Conservation (phyloP, 2,797 vertebrate genomes). For the Oceanodroma leucorhoa region DNA sequence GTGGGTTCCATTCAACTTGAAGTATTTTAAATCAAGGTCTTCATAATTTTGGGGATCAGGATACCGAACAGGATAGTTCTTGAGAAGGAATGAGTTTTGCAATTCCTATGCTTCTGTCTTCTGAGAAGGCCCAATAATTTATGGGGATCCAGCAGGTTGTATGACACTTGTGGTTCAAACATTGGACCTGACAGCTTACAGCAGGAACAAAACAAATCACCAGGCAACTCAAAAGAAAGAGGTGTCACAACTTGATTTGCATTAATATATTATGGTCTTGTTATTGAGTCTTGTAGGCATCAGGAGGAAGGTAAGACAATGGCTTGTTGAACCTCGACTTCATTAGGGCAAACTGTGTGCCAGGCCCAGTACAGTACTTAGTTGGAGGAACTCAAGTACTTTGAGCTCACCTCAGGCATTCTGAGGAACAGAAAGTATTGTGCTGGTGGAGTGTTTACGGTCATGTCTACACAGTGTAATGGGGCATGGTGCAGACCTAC, state of each 20-base stretch:
- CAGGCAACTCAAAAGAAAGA: neutral
- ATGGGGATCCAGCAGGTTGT: neutral
- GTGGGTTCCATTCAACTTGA: neutral
- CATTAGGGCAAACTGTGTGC: neutral
- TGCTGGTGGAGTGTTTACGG: neutral
- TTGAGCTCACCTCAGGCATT: neutral
- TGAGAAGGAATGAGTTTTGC: neutral
- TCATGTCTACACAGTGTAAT: neutral
- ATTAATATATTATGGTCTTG: neutral
- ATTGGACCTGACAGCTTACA: neutral
- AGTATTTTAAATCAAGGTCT: neutral
- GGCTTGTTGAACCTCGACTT: neutral
- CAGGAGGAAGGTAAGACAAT: neutral
- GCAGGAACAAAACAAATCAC: neutral
- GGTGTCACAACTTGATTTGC: neutral
- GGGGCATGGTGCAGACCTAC: neutral
- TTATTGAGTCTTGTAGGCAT: neutral
- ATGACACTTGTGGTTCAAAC: neutral
- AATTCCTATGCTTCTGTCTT: neutral
- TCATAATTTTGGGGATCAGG: neutral
- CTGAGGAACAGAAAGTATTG: neutral
- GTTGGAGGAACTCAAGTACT: neutral
- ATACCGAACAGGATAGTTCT: neutral
- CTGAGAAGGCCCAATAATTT: neutral
- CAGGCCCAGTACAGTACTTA: neutral